Conservation (phyloP, 1,140 invertebrate genomes). For the Cyphomyrmex costatus region DNA sequence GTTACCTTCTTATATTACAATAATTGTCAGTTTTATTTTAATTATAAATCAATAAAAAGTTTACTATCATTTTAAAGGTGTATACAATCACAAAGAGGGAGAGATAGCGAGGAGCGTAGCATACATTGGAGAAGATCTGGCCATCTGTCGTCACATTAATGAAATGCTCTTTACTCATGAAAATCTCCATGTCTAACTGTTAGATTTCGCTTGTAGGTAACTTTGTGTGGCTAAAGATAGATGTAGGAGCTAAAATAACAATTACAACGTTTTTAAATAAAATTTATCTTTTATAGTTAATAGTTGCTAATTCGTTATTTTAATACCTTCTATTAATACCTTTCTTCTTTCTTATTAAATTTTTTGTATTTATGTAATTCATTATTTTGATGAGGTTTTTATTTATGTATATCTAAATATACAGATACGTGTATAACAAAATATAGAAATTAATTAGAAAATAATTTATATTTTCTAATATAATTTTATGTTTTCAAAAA, state of each 20-base stretch:
- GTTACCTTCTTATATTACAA: constrained; percentile 87
- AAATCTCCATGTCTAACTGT: constrained; percentile 71
- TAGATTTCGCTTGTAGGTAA: constrained; percentile 69
- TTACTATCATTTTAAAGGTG: constrained; percentile 74
- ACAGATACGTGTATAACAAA: neutral
- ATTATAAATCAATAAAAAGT: constrained; percentile 84
- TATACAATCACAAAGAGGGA: neutral
- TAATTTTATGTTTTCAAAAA: neutral
- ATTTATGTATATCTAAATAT: neutral
- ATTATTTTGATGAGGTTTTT: neutral
- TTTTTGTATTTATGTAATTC: neutral
- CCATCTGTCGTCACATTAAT: constrained; percentile 80
- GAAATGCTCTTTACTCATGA: constrained; percentile 71
- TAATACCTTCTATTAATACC: neutral
- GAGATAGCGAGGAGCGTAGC: neutral
- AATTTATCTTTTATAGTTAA: neutral
- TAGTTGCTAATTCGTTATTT: neutral
- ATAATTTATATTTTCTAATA: neutral
- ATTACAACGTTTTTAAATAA: neutral
- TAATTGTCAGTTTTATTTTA: constrained; percentile 87
- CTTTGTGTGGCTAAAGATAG: constrained; percentile 76
- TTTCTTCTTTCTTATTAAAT: too few species aligned
- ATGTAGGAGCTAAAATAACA: constrained; percentile 73
- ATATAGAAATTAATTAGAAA: neutral
- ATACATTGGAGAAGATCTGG: constrained; percentile 58